A percentile compares a stretch with the other conserved stretches of the same genome.
Conservation (phyloP, 1,140 invertebrate genomes). For the Diachasma alloeum region DNA sequence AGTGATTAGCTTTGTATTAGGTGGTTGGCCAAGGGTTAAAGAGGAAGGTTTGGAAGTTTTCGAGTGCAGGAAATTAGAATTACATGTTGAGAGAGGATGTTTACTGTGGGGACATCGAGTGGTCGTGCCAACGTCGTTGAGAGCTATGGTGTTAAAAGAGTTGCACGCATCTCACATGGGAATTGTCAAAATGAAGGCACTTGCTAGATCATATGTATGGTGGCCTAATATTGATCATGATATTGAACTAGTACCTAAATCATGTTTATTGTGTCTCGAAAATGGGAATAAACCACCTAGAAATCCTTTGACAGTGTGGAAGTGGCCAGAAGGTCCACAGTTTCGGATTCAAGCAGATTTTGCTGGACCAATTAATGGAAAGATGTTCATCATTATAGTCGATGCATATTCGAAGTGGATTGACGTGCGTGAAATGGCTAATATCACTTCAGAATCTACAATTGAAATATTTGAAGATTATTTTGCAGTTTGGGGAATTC, state of each 20-base stretch:
- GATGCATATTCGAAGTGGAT: constrained; percentile 53
- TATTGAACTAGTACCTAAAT: constrained; percentile 30
- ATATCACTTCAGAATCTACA: constrained; percentile 26
- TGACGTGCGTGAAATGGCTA: constrained; percentile 43
- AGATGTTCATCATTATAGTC: constrained; percentile 15
- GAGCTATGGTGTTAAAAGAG: constrained; percentile 31
- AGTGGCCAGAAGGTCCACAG: constrained; percentile 17
- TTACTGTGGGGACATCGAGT: constrained; percentile 27
- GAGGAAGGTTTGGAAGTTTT: constrained; percentile 24
- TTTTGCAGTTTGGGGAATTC: constrained; percentile 14
- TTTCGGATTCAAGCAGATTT: constrained; percentile 20
- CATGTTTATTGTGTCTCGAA: constrained; percentile 22
- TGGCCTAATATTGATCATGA: constrained; percentile 40
- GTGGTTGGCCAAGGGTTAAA: constrained; percentile 28
- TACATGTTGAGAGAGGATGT: constrained; percentile 16
- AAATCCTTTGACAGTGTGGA: constrained; percentile 2
- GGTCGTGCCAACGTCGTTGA: constrained; percentile 25
- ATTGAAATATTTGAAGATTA: constrained; percentile 21
- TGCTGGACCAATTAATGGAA: constrained; percentile 5
- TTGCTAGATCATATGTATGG: constrained; percentile 36
- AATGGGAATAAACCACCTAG: not conserved
- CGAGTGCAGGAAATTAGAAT: constrained; percentile 9
- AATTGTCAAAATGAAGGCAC: constrained; percentile 37
- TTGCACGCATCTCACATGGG: constrained; percentile 39
- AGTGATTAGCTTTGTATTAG: constrained; percentile 25